Conservation (phyloP, 2,888 invertebrate species). For the Sesia apiformis region DNA sequence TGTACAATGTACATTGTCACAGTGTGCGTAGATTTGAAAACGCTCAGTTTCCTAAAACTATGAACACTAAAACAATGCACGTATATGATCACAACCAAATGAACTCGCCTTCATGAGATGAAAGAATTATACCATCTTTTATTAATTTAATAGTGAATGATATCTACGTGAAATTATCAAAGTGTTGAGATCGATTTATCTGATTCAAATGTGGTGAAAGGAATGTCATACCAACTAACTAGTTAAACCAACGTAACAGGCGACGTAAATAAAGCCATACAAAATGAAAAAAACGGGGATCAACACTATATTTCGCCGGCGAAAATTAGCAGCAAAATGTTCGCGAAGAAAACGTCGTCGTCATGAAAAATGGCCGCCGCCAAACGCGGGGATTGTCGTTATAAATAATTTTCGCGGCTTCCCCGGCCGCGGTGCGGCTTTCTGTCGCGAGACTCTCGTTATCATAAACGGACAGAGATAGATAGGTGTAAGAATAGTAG, state of each 20-base stretch:
- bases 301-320: conserved; percentile 10
- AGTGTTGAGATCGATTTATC: too few relatives aligned
- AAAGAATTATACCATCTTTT: too few relatives aligned
- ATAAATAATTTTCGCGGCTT: conserved; percentile 7
- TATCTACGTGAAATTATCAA: too few relatives aligned
- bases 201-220: too few relatives aligned
- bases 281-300: background rate
- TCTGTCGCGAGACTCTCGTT: background rate
- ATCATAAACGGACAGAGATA: background rate
- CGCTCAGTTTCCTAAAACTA: too few relatives aligned
- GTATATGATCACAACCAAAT: too few relatives aligned
- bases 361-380: conserved; percentile 19
- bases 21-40: too few relatives aligned
- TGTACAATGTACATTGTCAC: too few relatives aligned
- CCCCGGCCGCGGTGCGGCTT: background rate
- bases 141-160: too few relatives aligned
- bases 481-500: background rate
- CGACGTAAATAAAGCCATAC: background rate
- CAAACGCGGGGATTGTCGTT: background rate
- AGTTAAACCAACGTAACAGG: background rate
- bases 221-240: too few relatives aligned
- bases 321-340: conserved; percentile 21
- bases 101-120: too few relatives aligned
- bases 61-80: too few relatives aligned
- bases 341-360: conserved; percentile 12